Evolutionary conservation across 2,888 invertebrate species (phyloP).

Genomic region (Stenodema calcarata): DNA sequence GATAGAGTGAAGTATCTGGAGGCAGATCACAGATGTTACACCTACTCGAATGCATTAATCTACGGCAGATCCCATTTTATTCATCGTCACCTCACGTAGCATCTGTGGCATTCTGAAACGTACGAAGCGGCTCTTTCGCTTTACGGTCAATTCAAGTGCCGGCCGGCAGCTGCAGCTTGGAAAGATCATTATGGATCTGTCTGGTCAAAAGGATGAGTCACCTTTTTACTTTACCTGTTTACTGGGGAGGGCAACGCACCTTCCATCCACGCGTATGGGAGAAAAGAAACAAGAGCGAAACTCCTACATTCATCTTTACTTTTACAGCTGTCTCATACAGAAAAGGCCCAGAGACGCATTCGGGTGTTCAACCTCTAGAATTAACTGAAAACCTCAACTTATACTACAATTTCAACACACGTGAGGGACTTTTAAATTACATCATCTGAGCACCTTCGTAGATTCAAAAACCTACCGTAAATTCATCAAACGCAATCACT

Average conservation of each 20-base stretch:
- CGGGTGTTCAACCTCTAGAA: no score
- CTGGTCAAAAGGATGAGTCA: constrained; percentile 20
- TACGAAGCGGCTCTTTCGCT: background rate
- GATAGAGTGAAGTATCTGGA: no score
- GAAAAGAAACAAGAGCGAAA: background rate
- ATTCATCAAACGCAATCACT: no score
- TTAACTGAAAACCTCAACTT: no score
- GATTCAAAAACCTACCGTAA: no score
- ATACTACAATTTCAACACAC: no score
- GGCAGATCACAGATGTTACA: no score
- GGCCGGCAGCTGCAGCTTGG: background rate
- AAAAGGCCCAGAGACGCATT: background rate
- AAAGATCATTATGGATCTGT: background rate
- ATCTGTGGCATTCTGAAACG: background rate
- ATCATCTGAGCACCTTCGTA: no score
- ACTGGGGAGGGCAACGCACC: constrained; percentile 31
- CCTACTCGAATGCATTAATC: no score
- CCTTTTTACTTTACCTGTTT: constrained; percentile 1
- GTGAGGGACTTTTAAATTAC: no score
- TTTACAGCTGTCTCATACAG: background rate
- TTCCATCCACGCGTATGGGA: background rate
- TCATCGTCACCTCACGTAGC: background rate
- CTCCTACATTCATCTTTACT: background rate
- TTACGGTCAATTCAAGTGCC: background rate
- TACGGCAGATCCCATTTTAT: background rate